A percentile compares a stretch with the other conserved stretches of the same genome.
These are phyloP conservation scores for Sterrhoptilus dennistouni DNA, from an alignment of 2,113 vertebrate species.

Conservation along the genomic window DNA sequence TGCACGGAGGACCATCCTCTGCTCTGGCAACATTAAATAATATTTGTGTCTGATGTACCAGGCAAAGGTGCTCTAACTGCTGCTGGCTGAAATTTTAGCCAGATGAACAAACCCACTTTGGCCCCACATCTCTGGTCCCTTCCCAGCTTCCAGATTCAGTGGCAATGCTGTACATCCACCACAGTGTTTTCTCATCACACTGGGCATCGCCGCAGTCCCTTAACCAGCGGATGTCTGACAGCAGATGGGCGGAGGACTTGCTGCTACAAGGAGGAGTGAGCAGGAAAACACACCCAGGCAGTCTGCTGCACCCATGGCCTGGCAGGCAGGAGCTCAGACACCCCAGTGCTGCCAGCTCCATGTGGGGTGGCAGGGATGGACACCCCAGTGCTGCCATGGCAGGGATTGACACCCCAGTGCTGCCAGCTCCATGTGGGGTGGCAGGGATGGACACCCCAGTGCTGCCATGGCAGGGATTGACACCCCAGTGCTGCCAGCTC, in stretches of 20 bases:
- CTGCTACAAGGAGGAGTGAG: background rate
- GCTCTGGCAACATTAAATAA: background rate
- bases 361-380: background rate
- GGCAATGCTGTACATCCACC: background rate
- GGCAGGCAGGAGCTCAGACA: background rate
- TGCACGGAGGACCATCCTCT: background rate
- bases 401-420: background rate
- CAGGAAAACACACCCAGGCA: background rate
- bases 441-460: too few species aligned
- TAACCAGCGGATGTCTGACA: accelerated
- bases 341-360: background rate
- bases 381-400: background rate
- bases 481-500: background rate
- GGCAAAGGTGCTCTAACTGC: background rate
- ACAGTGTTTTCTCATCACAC: background rate
- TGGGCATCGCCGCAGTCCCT: background rate
- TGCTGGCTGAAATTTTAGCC: background rate
- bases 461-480: too few species aligned
- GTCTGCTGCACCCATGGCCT: background rate
- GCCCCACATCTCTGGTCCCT: background rate
- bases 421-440: background rate
- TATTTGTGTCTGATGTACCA: background rate
- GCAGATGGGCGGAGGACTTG: background rate
- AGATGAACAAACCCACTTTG: background rate
- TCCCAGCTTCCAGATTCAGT: background rate